Conservation (phyloP, 1,140 invertebrate genomes). For the Papilio aristodemus region DNA sequence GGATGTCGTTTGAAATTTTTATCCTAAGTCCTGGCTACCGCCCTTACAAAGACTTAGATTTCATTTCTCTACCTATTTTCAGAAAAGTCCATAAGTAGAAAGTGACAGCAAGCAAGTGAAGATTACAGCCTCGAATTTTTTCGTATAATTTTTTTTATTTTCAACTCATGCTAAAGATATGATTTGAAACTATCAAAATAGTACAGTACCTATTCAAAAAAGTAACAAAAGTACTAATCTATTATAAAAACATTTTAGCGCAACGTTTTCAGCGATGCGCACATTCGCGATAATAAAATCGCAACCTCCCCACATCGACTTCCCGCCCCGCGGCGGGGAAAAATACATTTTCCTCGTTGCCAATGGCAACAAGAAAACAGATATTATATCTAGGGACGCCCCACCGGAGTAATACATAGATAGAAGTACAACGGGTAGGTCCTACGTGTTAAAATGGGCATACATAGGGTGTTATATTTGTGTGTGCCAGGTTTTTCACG, state of each 20-base stretch:
- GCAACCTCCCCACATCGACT: constrained; percentile 15
- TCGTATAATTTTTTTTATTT: too few species aligned
- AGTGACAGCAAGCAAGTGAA: too few species aligned
- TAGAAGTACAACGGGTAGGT: constrained; percentile 36
- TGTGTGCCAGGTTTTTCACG: constrained; percentile 75
- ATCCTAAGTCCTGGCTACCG: too few species aligned
- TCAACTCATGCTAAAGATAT: too few species aligned
- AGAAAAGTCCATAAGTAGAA: too few species aligned
- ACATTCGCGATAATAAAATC: constrained; percentile 28
- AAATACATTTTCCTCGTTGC: constrained; percentile 67
- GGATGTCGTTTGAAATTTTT: too few species aligned
- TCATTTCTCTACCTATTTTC: too few species aligned
- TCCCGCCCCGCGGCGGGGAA: constrained; percentile 37
- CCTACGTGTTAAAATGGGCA: constrained; percentile 57
- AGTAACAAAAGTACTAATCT: constrained; percentile 13
- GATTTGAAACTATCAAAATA: background rate
- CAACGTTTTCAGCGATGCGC: background rate
- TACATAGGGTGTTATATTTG: constrained; percentile 65
- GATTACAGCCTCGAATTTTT: too few species aligned
- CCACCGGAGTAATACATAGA: constrained; percentile 40
- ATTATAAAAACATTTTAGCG: constrained; percentile 5
- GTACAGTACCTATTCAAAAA: background rate
- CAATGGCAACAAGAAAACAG: constrained; percentile 69
- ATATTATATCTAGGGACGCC: constrained; percentile 60
- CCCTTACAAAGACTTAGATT: too few species aligned